A percentile compares a stretch with the other conserved stretches of the same genome.
These are phyloP conservation scores for Anabas testudineus DNA, from an alignment of 2,797 vertebrate species.

Conservation along the genomic window DNA sequence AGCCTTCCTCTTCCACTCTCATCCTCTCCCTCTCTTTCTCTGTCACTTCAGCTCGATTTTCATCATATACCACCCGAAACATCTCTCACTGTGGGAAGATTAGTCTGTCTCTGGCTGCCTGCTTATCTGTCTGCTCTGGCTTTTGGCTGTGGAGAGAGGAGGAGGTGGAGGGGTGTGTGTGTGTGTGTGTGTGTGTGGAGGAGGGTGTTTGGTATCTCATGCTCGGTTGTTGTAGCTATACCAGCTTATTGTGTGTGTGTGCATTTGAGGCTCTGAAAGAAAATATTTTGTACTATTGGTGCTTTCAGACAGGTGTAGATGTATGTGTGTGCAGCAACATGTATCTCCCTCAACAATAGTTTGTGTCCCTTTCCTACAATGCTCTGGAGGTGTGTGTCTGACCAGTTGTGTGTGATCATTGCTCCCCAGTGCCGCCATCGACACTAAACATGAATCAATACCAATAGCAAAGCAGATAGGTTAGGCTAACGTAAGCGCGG, in stretches of 20 bases:
- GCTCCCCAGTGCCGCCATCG: conserved; percentile 62
- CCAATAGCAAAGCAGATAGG: conserved; percentile 68
- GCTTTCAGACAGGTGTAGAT: conserved; percentile 20
- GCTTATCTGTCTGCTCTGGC: conserved; percentile 85
- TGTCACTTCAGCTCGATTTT: conserved; percentile 59
- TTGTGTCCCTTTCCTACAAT: conserved; percentile 24
- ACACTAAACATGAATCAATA: conserved; percentile 77
- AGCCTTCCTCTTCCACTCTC: conserved; percentile 15
- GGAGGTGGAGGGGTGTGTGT: conserved; percentile 34
- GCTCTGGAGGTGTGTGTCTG: conserved; percentile 33
- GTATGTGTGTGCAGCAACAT: neutral
- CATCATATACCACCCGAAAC: conserved; percentile 61
- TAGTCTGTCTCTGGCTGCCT: conserved; percentile 82
- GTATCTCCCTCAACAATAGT: conserved; percentile 2
- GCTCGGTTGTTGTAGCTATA: conserved; percentile 63
- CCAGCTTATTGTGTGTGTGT: conserved; percentile 52
- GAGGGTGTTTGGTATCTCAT: conserved; percentile 44
- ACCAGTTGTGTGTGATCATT: conserved; percentile 61
- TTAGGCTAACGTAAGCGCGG: conserved; percentile 54
- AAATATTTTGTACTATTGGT: conserved; percentile 48
- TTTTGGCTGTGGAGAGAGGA: conserved; percentile 63
- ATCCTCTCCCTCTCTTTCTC: conserved; percentile 16
- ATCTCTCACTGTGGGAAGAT: conserved; percentile 81
- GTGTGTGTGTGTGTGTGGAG: conserved; percentile 23
- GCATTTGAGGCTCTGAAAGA: conserved; percentile 40